Conservation (phyloP, 2,888 invertebrate species). For the Melanostoma mellinum region DNA sequence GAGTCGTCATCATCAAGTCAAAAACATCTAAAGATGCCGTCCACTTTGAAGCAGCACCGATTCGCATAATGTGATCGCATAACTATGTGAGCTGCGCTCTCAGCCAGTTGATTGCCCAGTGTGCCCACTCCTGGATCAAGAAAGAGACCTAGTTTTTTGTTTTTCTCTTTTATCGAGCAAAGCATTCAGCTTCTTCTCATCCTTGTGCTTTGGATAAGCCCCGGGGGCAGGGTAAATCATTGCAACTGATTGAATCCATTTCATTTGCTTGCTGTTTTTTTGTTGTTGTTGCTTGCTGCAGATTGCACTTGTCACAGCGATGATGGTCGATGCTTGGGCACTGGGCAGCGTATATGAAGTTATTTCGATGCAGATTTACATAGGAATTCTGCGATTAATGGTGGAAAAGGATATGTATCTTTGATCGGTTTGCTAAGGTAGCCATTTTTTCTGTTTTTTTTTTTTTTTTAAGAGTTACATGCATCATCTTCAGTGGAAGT, state of each 20-base stretch:
- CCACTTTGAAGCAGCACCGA: conserved; percentile 74
- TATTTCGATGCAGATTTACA: conserved; percentile 66
- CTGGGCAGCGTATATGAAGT: conserved; percentile 48
- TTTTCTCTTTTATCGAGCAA: neutral
- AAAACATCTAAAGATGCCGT: conserved; percentile 75
- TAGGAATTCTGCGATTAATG: conserved; percentile 59
- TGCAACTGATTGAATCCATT: conserved; percentile 68
- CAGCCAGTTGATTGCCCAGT: conserved; percentile 42
- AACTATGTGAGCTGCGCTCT: conserved; percentile 57
- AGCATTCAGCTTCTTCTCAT: conserved; percentile 1
- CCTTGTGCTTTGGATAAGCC: conserved; percentile 45
- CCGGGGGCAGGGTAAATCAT: conserved; percentile 19
- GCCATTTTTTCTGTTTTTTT: conserved; percentile 39
- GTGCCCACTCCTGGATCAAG: conserved; percentile 25
- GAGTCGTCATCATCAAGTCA: conserved; percentile 74
- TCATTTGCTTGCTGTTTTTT: conserved; percentile 47
- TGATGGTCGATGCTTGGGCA: conserved; percentile 46
- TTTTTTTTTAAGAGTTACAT: neutral
- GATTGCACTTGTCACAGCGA: conserved; percentile 59
- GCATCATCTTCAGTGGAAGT: too few relatives aligned
- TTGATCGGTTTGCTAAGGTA: conserved; percentile 24
- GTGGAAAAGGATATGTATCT: conserved; percentile 33
- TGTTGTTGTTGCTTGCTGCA: neutral
- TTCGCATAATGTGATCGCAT: conserved; percentile 73
- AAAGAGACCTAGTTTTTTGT: conserved; percentile 4